Evolutionary conservation across 92 coral and sea anemone genomes (phyloP), one percentile per base, ranked within the genome.

Genomic region (Bergia sp.): DNA sequence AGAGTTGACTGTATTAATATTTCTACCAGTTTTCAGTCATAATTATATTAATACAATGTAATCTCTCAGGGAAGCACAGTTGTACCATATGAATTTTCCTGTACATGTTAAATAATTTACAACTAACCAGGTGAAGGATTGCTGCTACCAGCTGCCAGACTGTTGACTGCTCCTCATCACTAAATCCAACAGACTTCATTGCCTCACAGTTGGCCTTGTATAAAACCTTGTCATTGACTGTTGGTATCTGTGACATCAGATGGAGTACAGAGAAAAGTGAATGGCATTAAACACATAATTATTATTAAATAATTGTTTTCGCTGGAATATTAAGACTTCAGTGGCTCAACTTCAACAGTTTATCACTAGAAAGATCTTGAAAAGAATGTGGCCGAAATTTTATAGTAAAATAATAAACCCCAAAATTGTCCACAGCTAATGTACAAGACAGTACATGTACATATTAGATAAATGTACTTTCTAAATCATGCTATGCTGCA

Each of bases 81-180:
- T 61, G 69, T 23, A 53, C 12, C 10, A 53, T 1, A 53, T 2
- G 1, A 12, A 1, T 53, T 53, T 53, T 53, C 16, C 12, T 53
- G 58, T 12, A 10, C 0, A 53, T 10, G 49, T 8, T 0, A 1
- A 5, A 53, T 9, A 29, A 0, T 73, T 73, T 8, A 73, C 2
- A 57, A 45, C 94, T 21, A 91, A 96, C 99, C 96, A 96, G 80
- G 82, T 94, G 99, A 81, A 95, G 92, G 43, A 96, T 89, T 38
- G 98, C 99, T 74, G 99, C 95, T 11, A 96, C 91, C 42, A 95
- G 92, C 82, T 96, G 93, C 99, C 99, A 96, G 39, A 94, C 82
- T 61, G 97, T 93, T 37, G 92, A 93, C 61, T 92, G 94, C 85
- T 96, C 99, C 64, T 96, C 96, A 58, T 86, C 87, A 20, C 93